Evolutionary conservation across 2,113 vertebrate genomes (phyloP).

Genomic region (Petroica traversi): DNA sequence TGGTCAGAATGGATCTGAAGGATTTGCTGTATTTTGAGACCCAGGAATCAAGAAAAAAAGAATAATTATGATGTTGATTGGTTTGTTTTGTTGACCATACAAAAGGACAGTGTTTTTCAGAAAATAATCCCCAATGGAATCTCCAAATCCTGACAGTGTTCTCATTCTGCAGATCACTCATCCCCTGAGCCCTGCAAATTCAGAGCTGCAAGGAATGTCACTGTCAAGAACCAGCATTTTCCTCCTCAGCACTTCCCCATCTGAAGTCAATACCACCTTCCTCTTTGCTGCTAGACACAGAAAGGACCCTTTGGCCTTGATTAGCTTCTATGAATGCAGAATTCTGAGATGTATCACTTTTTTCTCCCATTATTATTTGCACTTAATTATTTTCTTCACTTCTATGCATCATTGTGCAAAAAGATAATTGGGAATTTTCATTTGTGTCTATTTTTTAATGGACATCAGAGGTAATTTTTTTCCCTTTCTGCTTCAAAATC

Average conservation of each 20-base stretch:
- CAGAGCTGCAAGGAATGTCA: not conserved
- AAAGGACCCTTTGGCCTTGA: not conserved
- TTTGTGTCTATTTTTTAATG: not conserved
- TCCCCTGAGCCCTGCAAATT: not conserved
- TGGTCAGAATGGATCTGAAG: not conserved
- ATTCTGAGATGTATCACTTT: rapidly evolving
- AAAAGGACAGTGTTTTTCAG: not conserved
- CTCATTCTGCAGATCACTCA: not conserved
- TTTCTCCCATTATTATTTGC: rapidly evolving
- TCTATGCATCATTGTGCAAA: not conserved
- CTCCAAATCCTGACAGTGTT: not conserved
- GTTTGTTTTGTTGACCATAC: not conserved
- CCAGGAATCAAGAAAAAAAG: not conserved
- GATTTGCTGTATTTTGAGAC: not conserved
- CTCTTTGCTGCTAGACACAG: not conserved
- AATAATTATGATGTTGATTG: not conserved
- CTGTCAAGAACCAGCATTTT: not conserved
- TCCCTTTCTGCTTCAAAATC: not conserved
- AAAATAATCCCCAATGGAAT: not conserved
- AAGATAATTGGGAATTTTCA: not conserved
- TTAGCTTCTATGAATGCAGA: not conserved
- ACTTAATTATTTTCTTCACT: not conserved
- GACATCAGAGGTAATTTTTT: not conserved
- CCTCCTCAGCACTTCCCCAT: rapidly evolving
- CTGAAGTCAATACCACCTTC: not conserved